Percentiles rank a stretch among this genome's conserved stretches.
Evolutionary conservation across 2,113 vertebrate species (phyloP).

Genomic region (Notechis scutatus): DNA sequence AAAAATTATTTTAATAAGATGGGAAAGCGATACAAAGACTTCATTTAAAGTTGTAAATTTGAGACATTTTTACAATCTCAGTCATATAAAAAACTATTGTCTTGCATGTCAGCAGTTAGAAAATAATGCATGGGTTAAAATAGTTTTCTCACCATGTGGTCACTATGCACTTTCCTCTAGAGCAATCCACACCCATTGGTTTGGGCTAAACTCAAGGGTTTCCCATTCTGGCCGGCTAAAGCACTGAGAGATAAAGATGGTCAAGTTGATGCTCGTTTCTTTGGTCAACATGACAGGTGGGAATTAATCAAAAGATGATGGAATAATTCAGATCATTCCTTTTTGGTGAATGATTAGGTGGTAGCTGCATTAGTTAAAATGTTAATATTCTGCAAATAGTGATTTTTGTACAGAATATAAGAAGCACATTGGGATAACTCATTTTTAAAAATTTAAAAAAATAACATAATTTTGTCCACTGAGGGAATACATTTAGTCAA

Average conservation of each 20-base stretch:
- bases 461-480: neutral
- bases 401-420: neutral
- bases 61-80: neutral
- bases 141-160: slow-evolving; percentile 37
- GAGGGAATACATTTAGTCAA: neutral
- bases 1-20: neutral
- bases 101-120: slow-evolving; percentile 4
- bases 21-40: neutral
- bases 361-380: neutral
- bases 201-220: slow-evolving; percentile 98
- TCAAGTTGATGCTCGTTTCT: slow-evolving; percentile 96
- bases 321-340: neutral
- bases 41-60: neutral
- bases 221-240: slow-evolving; percentile 99
- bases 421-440: neutral
- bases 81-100: neutral
- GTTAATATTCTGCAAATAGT: neutral
- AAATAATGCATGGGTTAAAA: slow-evolving; percentile 13
- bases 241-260: slow-evolving; percentile 95
- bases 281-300: slow-evolving; percentile 97
- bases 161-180: slow-evolving; percentile 71
- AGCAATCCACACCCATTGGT: slow-evolving; percentile 96
- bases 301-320: slow-evolving; percentile 27
- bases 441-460: neutral
- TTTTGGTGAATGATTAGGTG: neutral